Percentiles rank a stretch among this genome's conserved stretches.
Conservation (phyloP, 1,140 invertebrate species). For the Chrysomallon squamiferum region DNA sequence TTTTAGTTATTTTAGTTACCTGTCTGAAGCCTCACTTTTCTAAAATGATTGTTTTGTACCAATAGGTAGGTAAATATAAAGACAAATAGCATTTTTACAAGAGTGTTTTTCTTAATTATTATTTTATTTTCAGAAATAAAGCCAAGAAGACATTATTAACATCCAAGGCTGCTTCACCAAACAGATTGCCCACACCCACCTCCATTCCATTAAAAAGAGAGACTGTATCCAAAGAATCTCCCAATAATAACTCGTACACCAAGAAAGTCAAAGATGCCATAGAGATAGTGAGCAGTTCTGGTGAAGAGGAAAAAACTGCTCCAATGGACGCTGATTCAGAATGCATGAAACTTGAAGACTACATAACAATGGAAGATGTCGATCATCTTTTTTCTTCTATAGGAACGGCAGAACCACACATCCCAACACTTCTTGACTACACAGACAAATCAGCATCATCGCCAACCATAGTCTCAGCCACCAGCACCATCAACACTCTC, state of each 20-base stretch:
- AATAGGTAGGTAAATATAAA: neutral
- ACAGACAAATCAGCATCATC: neutral
- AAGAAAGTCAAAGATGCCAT: neutral
- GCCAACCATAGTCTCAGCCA: neutral
- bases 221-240: neutral
- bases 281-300: neutral
- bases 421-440: neutral
- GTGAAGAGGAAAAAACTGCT: neutral
- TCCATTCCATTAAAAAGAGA: neutral
- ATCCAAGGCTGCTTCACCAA: neutral
- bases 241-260: neutral
- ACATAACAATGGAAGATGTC: neutral
- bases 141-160: neutral
- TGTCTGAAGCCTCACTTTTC: neutral
- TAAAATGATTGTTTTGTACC: neutral
- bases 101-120: neutral
- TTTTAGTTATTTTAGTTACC: neutral
- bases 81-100: neutral
- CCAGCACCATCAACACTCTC: neutral
- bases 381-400: neutral
- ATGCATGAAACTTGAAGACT: neutral
- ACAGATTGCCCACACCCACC: neutral
- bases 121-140: neutral
- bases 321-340: neutral
- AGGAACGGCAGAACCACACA: neutral